These are phyloP conservation scores for Temnothorax nylanderi DNA, from an alignment of 1,140 invertebrate species.

Conservation along the genomic window DNA sequence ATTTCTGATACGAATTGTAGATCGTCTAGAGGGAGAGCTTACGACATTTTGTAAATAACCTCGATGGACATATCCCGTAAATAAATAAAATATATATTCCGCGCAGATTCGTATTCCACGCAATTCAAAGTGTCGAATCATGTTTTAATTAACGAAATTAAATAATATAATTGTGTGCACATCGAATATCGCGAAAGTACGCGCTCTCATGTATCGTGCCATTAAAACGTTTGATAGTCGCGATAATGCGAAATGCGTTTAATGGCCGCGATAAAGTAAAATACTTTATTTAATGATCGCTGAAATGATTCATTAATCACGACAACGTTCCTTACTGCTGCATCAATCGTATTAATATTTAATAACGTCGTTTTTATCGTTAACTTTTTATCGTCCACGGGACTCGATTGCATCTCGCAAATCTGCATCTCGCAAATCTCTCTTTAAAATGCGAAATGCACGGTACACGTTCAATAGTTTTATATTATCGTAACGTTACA, in stretches of 20 bases:
- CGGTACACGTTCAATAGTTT: neutral
- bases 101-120: neutral
- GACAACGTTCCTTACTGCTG: neutral
- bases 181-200: neutral
- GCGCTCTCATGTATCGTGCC: neutral
- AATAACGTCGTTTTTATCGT: neutral
- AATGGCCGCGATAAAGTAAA: neutral
- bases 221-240: constrained; percentile 9
- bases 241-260: constrained; percentile 1
- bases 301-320: constrained; percentile 17
- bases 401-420: neutral
- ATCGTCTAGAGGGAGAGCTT: neutral
- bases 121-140: neutral
- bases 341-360: neutral
- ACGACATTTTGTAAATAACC: constrained; percentile 10
- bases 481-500: neutral
- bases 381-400: neutral
- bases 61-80: neutral
- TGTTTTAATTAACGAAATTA: constrained; percentile 36
- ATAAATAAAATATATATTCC: constrained; percentile 2
- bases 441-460: neutral
- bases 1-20: constrained; percentile 12
- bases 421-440: neutral
- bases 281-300: neutral
- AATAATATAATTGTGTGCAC: neutral